Base-by-base conservation (phyloP, 2,888 invertebrate species). In the Nasonia oneida region DNA sequence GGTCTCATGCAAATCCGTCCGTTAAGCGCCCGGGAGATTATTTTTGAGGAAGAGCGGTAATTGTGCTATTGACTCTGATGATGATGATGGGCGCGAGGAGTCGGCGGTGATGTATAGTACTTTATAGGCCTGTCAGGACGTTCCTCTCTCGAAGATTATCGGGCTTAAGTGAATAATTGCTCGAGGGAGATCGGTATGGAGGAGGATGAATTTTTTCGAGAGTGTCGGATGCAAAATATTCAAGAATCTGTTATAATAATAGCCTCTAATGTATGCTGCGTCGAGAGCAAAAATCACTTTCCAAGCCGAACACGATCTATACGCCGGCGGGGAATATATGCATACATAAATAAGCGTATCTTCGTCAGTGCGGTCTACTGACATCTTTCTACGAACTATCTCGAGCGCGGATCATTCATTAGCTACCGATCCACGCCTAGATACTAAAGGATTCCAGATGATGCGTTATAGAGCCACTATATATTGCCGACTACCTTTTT, bases 1-100 rank as follows among this genome's bases (percentile, higher is more conserved):
- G 70, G 67, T 79, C 29, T 79, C 79, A 79, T 79, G 79, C 67
- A 79, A 70, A 79, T 50, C 33, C 29, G 2, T 53, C 5, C 15
- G 18, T 18, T 15, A 50, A 50, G 50, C 10, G 50, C 10, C 12
- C 2, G 53, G 12, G 10, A 67, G 12, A 57, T 75, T 53, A 3
- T 76, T 61, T 77, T 77, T 57, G 33, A n/a, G 6, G 2, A 15
- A 33, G 37, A 75, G 1, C 12, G 10, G 53, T 50, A 29, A 53
- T 75, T 75, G 50, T 75, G 29, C 33, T 50, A 75, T 75, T 53
- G 75, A 29, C 47, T 29, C 23, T 75, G 23, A 33, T 74, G 42
- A n/a, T n/a, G 37, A 37, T 4, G 37, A 37, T 37, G 37, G 37
- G 37, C 37, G 4, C 3, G 37, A 37, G 6, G 57, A 61, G 57